Evolutionary conservation across 2,113 vertebrate genomes (phyloP).

Genomic region (Hemiscyllium ocellatum): DNA sequence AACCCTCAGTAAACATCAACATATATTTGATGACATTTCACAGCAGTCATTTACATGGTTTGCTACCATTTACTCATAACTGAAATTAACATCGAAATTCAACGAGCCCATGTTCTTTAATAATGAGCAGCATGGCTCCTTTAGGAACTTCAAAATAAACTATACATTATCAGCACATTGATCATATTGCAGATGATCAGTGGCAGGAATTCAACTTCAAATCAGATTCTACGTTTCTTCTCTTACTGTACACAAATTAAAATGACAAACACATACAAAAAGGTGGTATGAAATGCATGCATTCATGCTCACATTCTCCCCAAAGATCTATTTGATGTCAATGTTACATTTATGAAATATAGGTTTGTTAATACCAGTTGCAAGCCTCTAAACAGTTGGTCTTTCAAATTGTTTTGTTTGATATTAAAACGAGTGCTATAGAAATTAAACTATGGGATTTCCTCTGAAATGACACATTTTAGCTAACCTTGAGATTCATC

Average conservation of each 20-base stretch:
- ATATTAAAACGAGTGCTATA: not conserved
- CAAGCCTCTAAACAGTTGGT: not conserved
- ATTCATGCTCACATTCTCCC: not conserved
- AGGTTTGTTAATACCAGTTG: not conserved
- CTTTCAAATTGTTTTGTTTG: not conserved
- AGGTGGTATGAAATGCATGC: not conserved
- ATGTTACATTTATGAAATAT: not conserved
- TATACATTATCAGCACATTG: no score
- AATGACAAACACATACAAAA: not conserved
- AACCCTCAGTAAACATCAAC: no score
- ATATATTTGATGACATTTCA: not conserved
- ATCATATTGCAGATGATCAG: not conserved
- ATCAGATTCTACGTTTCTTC: not conserved
- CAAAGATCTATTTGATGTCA: not conserved
- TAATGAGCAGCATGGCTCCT: not conserved
- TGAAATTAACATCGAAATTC: not conserved
- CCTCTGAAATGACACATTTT: conserved; percentile 34
- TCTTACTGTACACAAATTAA: not conserved
- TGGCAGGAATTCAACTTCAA: not conserved
- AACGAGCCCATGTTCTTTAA: not conserved
- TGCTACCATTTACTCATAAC: not conserved
- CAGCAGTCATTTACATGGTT: not conserved
- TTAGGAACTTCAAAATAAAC: not conserved
- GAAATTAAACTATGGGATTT: not conserved
- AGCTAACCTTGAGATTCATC: conserved; percentile 83